Percentiles rank a stretch among this genome's conserved stretches.
Conservation (phyloP, 2,113 vertebrate genomes). For the Brachyistius frenatus region DNA sequence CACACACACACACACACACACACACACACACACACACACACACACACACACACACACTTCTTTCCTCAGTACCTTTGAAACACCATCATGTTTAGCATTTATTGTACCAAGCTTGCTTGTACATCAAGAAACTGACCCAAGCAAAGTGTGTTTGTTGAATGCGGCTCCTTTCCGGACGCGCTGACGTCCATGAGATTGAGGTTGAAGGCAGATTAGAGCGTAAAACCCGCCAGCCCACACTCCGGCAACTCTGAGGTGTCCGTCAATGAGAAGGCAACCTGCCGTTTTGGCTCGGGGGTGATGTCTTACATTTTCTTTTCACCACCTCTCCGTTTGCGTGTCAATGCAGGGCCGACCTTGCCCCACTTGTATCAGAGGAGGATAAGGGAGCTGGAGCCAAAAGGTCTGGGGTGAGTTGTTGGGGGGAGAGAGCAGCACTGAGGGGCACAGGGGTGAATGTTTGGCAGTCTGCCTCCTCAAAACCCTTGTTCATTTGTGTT, state of each 20-base stretch:
- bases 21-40: slow-evolving; percentile 15
- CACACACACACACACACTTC: slow-evolving; percentile 22
- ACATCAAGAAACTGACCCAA: slow-evolving; percentile 50
- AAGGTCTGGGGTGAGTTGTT: background rate
- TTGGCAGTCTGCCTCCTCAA: slow-evolving; percentile 52
- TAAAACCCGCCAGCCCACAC: background rate
- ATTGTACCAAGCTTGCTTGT: slow-evolving; percentile 65
- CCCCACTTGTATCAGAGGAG: background rate
- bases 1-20: slow-evolving; percentile 23
- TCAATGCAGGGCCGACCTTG: slow-evolving; percentile 14
- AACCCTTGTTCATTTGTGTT: slow-evolving; percentile 20
- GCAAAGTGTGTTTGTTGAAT: slow-evolving; percentile 17
- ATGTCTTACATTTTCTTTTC: slow-evolving; percentile 2
- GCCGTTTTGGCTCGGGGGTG: slow-evolving; percentile 37
- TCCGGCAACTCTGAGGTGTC: slow-evolving; percentile 49
- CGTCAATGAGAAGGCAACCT: slow-evolving; percentile 44
- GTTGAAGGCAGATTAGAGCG: slow-evolving; percentile 21
- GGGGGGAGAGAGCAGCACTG: background rate
- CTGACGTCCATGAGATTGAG: slow-evolving; percentile 25
- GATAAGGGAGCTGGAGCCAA: background rate
- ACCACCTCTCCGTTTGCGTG: background rate
- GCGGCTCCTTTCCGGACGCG: slow-evolving; percentile 5
- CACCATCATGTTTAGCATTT: slow-evolving; percentile 41
- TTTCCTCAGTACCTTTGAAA: slow-evolving; percentile 16
- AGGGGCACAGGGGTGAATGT: slow-evolving; percentile 24